These are phyloP conservation scores for Etheostoma cragini DNA, from an alignment of 2,113 vertebrate genomes.

Conservation along the genomic window DNA sequence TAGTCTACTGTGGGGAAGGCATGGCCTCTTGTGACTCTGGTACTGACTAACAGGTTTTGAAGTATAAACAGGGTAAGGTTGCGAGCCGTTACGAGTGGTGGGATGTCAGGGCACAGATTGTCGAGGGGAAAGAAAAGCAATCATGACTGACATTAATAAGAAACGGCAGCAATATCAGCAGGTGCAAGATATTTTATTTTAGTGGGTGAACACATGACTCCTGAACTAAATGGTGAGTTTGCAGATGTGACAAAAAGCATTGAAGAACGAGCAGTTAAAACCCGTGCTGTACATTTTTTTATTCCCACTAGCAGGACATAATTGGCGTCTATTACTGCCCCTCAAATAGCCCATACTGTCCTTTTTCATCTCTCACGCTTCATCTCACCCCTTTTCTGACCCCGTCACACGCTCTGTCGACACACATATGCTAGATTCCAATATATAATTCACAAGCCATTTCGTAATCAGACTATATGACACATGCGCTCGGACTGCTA, in stretches of 20 bases:
- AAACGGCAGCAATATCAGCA: constrained; percentile 41
- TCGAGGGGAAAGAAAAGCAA: constrained; percentile 60
- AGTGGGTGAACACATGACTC: neutral
- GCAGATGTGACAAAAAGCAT: constrained; percentile 11
- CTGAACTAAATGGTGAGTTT: constrained; percentile 4
- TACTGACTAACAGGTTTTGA: constrained; percentile 72
- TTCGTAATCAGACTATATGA: constrained; percentile 42
- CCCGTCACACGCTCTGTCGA: neutral
- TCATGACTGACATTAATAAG: constrained; percentile 56
- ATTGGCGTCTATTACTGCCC: constrained; percentile 50
- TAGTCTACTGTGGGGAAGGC: constrained; percentile 40
- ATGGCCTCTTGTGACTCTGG: constrained; percentile 54
- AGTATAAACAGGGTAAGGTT: constrained; percentile 58
- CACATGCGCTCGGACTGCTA: constrained; percentile 1
- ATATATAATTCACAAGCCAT: constrained; percentile 45
- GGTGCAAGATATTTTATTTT: neutral
- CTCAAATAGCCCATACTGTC: neutral
- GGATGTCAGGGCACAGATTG: constrained; percentile 61
- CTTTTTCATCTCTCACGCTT: constrained; percentile 15
- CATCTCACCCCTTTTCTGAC: constrained; percentile 6
- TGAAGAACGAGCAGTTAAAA: constrained; percentile 44
- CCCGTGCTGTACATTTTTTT: constrained; percentile 43
- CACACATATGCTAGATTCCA: constrained; percentile 19
- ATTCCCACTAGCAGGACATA: constrained; percentile 42
- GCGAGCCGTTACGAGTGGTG: constrained; percentile 57